Conservation (phyloP, 92 coral and sea anemone species). For the Epizoanthus illoricatus region DNA sequence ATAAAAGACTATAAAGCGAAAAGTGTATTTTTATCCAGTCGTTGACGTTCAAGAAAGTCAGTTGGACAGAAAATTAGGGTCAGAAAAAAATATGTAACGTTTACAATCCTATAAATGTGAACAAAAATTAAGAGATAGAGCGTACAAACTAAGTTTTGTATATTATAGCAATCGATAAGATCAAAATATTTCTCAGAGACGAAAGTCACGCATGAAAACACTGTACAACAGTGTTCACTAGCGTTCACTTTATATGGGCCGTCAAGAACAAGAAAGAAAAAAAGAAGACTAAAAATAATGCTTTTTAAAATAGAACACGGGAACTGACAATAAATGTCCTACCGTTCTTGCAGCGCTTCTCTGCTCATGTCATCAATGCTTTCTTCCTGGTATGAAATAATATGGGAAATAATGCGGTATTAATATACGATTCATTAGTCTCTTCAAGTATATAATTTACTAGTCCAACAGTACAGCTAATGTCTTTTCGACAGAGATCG, state of each 20-base stretch:
- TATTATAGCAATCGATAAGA: conserved; percentile 16
- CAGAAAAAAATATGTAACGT: background rate
- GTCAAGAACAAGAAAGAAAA: background rate
- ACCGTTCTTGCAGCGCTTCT: conserved; percentile 76
- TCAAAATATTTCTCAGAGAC: background rate
- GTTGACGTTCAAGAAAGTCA: background rate
- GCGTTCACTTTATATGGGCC: background rate
- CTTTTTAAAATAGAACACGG: background rate
- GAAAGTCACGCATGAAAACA: conserved; percentile 34
- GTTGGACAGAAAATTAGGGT: background rate
- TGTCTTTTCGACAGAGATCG: background rate
- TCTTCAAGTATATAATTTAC: background rate
- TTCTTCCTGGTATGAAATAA: conserved; percentile 48
- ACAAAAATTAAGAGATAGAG: background rate
- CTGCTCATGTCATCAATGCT: conserved; percentile 77
- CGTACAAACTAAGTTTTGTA: conserved; percentile 11
- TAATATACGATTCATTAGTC: background rate
- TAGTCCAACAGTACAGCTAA: background rate
- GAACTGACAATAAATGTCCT: background rate
- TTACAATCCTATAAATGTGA: background rate
- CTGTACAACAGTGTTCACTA: background rate
- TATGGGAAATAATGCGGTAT: background rate
- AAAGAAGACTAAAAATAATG: background rate
- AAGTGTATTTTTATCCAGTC: background rate
- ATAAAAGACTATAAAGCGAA: background rate